phyloP scores from a whole-genome alignment of 35 echinoderm and acorn worm genomes.

The Lytechinus pictus region DNA sequence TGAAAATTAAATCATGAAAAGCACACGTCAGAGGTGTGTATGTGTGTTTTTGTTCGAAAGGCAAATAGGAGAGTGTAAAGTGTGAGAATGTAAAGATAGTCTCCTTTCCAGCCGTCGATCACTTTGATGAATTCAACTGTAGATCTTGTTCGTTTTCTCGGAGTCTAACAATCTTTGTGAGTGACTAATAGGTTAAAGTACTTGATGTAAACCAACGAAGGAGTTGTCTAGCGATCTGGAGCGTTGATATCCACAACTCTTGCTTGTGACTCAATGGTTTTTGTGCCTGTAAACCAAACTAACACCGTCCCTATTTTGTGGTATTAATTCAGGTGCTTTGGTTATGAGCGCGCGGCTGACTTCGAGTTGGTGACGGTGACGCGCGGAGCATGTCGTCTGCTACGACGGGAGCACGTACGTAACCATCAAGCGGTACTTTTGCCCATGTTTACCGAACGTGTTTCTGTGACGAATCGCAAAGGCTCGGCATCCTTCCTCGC shows the following conservation, averaged over 20 bases:
- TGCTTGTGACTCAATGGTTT: not conserved
- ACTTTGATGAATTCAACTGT: not conserved
- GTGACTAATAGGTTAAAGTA: not conserved
- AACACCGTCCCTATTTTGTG: not conserved
- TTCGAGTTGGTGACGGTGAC: conserved; percentile 18
- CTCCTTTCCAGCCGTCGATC: not conserved
- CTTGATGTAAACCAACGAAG: not conserved
- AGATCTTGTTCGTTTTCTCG: not conserved
- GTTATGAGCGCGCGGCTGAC: conserved; percentile 27
- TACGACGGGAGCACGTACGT: conserved; percentile 14
- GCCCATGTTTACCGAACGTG: conserved; percentile 49
- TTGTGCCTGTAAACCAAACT: not conserved
- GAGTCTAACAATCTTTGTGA: not conserved
- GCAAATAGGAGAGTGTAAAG: not conserved
- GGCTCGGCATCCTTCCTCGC: conserved; percentile 23
- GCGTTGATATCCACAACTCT: not conserved
- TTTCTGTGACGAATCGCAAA: not conserved
- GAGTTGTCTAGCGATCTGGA: not conserved
- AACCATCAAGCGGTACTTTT: conserved; percentile 47
- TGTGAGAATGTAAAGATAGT: not conserved
- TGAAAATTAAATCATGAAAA: conserved; percentile 21
- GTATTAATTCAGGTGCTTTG: conserved; percentile 38
- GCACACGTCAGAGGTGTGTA: not conserved
- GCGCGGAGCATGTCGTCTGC: conserved; percentile 37
- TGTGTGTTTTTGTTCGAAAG: conserved; percentile 13